Percentiles rank a stretch among this genome's conserved stretches.
Conservation (phyloP, 1,140 invertebrate genomes). For the Metopolophium dirhodum region DNA sequence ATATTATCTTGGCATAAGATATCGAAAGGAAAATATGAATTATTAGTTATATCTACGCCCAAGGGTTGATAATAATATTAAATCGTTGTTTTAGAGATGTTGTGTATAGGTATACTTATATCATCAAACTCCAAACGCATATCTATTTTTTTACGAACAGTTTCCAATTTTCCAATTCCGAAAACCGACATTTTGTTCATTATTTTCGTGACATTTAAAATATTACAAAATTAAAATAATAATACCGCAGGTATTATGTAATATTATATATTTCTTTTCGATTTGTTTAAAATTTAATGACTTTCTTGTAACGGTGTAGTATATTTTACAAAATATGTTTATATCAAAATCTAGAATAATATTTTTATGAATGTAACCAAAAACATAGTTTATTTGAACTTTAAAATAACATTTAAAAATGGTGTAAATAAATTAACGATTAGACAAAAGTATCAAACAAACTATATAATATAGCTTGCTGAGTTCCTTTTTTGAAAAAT, state of each 20-base stretch:
- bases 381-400: too few relatives aligned
- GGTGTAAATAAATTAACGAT: too few relatives aligned
- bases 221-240: background rate
- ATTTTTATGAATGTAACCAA: too few relatives aligned
- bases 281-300: too few relatives aligned
- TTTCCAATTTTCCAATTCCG: background rate
- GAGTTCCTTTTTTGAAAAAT: too few relatives aligned
- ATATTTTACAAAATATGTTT: too few relatives aligned
- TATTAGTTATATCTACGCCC: background rate
- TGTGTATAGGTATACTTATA: background rate
- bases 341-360: too few relatives aligned
- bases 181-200: background rate
- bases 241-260: background rate
- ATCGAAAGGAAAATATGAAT: background rate
- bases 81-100: background rate
- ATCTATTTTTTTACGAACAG: background rate
- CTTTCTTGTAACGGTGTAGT: too few relatives aligned
- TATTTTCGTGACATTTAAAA: background rate
- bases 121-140: background rate
- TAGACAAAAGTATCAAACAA: too few relatives aligned
- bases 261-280: too few relatives aligned
- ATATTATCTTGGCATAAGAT: background rate
- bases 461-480: too few relatives aligned
- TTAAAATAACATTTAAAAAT: too few relatives aligned
- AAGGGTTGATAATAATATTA: background rate